Evolutionary conservation across 2,888 invertebrate species (phyloP).

Genomic region (Melangyna quadrimaculata): DNA sequence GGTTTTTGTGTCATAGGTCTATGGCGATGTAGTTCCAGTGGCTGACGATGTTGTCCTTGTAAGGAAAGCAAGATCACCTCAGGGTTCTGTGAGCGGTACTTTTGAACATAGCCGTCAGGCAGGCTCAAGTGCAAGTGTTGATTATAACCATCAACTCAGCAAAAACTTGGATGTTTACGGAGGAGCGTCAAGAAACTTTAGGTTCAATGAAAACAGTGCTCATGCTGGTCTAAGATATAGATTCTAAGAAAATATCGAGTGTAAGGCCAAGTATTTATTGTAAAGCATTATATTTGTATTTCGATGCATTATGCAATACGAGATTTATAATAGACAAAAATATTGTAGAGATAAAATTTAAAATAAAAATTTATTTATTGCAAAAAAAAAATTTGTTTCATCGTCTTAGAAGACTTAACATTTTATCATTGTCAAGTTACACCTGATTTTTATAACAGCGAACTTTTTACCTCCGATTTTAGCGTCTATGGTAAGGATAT

Average conservation of each 20-base stretch:
- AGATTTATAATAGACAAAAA: too few species aligned
- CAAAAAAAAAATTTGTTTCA: too few species aligned
- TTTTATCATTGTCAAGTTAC: too few species aligned
- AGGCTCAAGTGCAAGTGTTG: slow-evolving; percentile 12
- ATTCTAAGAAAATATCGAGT: background rate
- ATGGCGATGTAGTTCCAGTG: background rate
- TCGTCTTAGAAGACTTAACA: too few species aligned
- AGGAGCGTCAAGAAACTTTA: slow-evolving; percentile 31
- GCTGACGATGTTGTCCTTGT: slow-evolving; percentile 18
- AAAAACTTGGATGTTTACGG: slow-evolving; percentile 36
- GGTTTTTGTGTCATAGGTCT: background rate
- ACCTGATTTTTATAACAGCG: too few species aligned
- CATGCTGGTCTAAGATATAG: slow-evolving; percentile 39
- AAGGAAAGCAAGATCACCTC: slow-evolving; percentile 21
- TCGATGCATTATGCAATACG: too few species aligned
- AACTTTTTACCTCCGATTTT: too few species aligned
- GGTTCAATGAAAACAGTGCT: slow-evolving; percentile 43
- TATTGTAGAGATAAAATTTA: background rate
- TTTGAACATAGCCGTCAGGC: background rate
- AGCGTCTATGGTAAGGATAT: too few species aligned
- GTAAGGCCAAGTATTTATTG: background rate
- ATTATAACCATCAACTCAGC: slow-evolving; percentile 23
- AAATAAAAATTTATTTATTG: too few species aligned
- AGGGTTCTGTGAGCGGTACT: background rate
- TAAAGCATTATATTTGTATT: background rate